Conservation (phyloP, 2,888 invertebrate species). For the Campoplex capitator region DNA sequence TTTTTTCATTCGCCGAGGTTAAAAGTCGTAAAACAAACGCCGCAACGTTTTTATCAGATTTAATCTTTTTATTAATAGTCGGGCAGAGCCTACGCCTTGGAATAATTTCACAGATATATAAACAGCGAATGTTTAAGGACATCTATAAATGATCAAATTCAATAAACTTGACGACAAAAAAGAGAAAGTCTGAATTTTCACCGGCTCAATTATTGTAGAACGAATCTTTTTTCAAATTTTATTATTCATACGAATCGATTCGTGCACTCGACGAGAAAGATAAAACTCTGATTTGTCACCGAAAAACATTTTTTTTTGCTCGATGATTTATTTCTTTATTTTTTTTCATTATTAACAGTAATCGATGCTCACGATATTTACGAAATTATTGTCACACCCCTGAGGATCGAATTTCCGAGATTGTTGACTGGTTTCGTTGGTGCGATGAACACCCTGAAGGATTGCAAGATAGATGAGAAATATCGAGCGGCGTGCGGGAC, state of each 20-base stretch:
- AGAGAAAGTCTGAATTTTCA: too few relatives aligned
- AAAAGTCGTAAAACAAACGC: background rate
- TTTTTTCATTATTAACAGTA: background rate
- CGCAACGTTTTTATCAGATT: background rate
- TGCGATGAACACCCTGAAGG: background rate
- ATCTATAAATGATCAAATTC: too few relatives aligned
- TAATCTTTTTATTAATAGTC: background rate
- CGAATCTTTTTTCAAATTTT: background rate
- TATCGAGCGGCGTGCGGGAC: conserved; percentile 1
- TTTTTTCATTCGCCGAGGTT: background rate
- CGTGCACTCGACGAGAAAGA: too few relatives aligned
- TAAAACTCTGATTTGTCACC: too few relatives aligned
- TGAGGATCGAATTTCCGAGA: background rate
- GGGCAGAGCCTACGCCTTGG: background rate
- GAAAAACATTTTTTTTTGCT: too few relatives aligned
- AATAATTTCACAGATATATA: background rate
- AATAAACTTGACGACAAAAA: too few relatives aligned
- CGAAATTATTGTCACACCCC: background rate
- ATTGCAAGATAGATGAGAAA: background rate
- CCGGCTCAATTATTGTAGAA: too few relatives aligned
- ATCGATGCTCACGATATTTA: too few relatives aligned
- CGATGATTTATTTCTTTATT: background rate
- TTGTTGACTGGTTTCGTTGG: background rate
- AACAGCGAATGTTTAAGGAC: background rate
- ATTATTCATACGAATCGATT: too few relatives aligned